Percentiles rank a stretch among this genome's conserved stretches.
phyloP scores from a whole-genome alignment of 37 sponge, comb jelly and placozoan genomes.

The Haliclona indistincta region DNA sequence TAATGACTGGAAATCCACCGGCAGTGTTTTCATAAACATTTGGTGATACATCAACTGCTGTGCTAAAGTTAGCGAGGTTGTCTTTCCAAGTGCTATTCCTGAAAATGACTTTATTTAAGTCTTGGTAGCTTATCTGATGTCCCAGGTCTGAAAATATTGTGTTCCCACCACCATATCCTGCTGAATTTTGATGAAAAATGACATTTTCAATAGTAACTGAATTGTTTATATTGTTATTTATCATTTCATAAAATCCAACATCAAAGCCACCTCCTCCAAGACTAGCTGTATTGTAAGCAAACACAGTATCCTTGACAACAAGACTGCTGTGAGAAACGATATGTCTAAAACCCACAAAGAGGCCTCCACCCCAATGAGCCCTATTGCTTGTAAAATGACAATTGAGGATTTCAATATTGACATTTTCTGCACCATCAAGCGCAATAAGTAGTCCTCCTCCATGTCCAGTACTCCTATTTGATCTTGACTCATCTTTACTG shows the following conservation, averaged over 20 bases:
- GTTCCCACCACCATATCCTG: background rate
- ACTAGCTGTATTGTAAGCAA: background rate
- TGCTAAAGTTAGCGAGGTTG: background rate
- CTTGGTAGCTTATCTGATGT: background rate
- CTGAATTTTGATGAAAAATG: background rate
- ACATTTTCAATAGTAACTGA: background rate
- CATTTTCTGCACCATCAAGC: background rate
- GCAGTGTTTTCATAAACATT: background rate
- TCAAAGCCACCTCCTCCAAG: background rate
- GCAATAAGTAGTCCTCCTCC: background rate
- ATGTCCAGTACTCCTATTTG: background rate
- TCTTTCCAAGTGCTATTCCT: background rate
- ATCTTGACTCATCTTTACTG: no score
- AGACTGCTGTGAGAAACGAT: background rate
- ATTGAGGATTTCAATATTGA: background rate
- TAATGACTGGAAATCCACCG: background rate
- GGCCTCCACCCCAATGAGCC: background rate
- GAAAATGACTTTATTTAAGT: background rate
- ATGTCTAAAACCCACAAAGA: background rate
- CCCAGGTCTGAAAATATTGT: background rate
- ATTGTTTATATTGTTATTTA: background rate
- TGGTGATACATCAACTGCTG: background rate
- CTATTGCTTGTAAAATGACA: background rate
- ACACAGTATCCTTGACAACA: background rate
- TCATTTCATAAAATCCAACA: background rate